These are phyloP conservation scores for Nowickia ferox DNA, from an alignment of 2,888 invertebrate species.

Conservation along the genomic window DNA sequence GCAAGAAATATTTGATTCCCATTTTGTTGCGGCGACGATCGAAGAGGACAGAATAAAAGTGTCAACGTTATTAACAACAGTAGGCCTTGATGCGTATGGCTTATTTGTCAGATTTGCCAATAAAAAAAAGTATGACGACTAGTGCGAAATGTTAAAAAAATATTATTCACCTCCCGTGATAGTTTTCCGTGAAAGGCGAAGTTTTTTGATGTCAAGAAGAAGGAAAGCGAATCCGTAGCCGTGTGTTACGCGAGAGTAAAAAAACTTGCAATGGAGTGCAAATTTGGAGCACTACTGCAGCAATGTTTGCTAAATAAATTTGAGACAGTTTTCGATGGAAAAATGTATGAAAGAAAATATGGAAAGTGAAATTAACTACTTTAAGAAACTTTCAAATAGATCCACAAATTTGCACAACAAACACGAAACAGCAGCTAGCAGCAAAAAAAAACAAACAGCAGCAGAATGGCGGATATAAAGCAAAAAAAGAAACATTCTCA, in stretches of 20 bases:
- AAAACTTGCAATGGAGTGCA: slow-evolving; percentile 42
- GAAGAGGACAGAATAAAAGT: slow-evolving; percentile 59
- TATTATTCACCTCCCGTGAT: slow-evolving; percentile 61
- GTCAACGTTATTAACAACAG: slow-evolving; percentile 54
- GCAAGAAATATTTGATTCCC: not conserved
- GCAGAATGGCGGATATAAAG: too few species aligned
- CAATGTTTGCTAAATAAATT: slow-evolving; percentile 33
- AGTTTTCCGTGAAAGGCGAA: slow-evolving; percentile 15
- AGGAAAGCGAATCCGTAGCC: not conserved
- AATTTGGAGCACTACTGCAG: slow-evolving; percentile 22
- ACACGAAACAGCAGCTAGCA: too few species aligned
- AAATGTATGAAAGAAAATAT: slow-evolving; percentile 22
- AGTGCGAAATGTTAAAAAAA: slow-evolving; percentile 41
- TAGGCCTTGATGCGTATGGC: slow-evolving; percentile 65
- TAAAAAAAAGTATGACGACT: slow-evolving; percentile 45
- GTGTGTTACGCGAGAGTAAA: slow-evolving; percentile 31
- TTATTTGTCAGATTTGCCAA: slow-evolving; percentile 56
- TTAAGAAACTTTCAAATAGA: too few species aligned
- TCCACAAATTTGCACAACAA: too few species aligned
- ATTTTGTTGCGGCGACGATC: slow-evolving; percentile 35
- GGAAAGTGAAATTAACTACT: slow-evolving; percentile 7
- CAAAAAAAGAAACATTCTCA: too few species aligned
- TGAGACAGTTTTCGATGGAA: slow-evolving; percentile 1
- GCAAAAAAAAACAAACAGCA: too few species aligned
- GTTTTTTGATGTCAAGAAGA: slow-evolving; percentile 37